Evolutionary conservation across 2,797 vertebrate species (phyloP).

Genomic region (Natrix natrix): DNA sequence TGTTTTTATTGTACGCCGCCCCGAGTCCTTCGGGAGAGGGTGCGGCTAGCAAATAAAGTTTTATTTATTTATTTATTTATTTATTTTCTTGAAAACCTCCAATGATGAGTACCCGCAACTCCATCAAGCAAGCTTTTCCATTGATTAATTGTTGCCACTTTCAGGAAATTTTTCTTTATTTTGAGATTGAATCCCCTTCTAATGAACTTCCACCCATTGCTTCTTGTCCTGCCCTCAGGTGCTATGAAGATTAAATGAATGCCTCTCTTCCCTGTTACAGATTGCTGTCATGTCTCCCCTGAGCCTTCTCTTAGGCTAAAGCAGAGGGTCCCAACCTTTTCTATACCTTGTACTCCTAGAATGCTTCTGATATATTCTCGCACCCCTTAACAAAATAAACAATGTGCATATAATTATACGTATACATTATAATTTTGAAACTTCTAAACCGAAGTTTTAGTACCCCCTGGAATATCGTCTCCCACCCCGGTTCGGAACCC

Average conservation of each 20-base stretch:
- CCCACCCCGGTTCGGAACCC: too few species aligned
- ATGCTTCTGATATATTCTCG: too few species aligned
- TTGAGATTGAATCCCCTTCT: background rate
- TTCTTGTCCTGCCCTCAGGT: background rate
- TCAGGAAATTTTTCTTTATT: background rate
- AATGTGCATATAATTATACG: background rate
- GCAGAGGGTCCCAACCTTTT: too few species aligned
- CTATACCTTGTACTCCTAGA: too few species aligned
- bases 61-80: too few species aligned
- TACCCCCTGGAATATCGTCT: background rate
- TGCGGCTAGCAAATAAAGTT: too few species aligned
- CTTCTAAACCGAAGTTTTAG: background rate
- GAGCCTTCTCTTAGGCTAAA: background rate
- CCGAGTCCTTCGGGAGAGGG: too few species aligned
- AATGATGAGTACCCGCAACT: background rate
- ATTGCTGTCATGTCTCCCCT: background rate
- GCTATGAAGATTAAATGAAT: background rate
- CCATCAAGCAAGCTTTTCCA: background rate
- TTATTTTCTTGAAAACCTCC: background rate
- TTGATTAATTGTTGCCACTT: background rate
- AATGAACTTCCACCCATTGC: background rate
- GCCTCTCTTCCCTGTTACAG: background rate
- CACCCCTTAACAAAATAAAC: too few species aligned
- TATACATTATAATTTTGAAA: background rate
- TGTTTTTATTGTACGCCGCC: too few species aligned